These are phyloP conservation scores for cattle (Bos taurus) DNA, from an alignment of 2,113 vertebrate species.

Conservation along the genomic window DNA sequence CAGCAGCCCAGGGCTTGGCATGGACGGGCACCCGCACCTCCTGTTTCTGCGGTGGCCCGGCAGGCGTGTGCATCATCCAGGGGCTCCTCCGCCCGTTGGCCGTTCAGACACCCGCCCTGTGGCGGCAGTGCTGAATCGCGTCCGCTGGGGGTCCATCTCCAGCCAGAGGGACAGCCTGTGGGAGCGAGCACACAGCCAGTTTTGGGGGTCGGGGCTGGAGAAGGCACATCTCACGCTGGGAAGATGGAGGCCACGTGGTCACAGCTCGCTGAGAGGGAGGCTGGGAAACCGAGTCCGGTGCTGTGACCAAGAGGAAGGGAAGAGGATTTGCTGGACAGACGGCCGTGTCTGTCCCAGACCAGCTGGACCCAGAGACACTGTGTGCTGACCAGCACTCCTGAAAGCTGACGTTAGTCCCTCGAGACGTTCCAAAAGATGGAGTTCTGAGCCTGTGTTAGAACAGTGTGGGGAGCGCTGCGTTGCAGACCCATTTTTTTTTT, in stretches of 20 bases:
- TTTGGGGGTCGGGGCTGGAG: background rate
- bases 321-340: background rate
- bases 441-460: background rate
- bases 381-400: background rate
- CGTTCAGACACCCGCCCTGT: background rate
- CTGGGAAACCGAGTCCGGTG: background rate
- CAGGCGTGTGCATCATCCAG: background rate
- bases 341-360: background rate
- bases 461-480: background rate
- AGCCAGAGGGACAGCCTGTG: background rate
- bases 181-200: background rate
- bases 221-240: background rate
- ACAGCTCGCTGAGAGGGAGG: background rate
- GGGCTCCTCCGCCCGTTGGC: background rate
- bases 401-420: background rate
- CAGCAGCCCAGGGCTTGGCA: background rate
- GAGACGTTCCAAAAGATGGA: background rate
- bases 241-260: background rate
- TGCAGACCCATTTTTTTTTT: background rate
- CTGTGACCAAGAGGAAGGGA: background rate
- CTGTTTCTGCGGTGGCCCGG: background rate
- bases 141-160: background rate
- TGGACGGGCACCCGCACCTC: background rate
- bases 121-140: background rate
- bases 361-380: background rate